A percentile compares a stretch with the other conserved stretches of the same genome.
Conservation (phyloP, 2,113 vertebrate species). For the Odobenus rosmarus region DNA sequence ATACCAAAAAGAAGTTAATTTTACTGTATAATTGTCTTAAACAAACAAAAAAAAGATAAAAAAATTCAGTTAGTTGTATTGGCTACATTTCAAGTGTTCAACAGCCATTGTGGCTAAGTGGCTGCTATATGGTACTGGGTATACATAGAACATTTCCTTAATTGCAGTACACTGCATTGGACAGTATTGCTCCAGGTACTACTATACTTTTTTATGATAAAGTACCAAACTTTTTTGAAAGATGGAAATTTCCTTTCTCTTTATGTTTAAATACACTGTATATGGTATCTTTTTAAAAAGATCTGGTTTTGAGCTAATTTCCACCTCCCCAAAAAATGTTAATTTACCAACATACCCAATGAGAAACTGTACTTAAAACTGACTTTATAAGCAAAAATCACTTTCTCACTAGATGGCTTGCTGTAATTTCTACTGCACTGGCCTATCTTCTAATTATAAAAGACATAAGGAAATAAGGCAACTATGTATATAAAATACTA, state of each 20-base stretch:
- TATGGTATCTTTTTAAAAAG: not conserved
- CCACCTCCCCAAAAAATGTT: not conserved
- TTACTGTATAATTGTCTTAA: not conserved
- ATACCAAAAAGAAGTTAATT: not conserved
- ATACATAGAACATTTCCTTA: not conserved
- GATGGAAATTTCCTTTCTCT: not conserved
- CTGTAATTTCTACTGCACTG: constrained; percentile 19
- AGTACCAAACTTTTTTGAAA: not conserved
- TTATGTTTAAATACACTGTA: constrained; percentile 22
- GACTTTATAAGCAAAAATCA: constrained; percentile 41
- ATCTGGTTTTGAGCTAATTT: not conserved
- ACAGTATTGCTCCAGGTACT: not conserved
- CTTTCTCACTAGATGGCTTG: not conserved
- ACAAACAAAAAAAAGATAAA: not conserved
- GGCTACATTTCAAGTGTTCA: not conserved
- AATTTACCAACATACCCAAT: not conserved
- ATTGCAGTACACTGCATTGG: not conserved
- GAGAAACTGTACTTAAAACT: constrained; percentile 27
- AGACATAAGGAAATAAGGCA: constrained; percentile 26
- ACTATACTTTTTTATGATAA: constrained; percentile 2
- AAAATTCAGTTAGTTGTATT: not conserved
- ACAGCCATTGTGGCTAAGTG: not conserved
- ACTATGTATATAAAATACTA: not conserved
- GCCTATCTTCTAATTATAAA: constrained; percentile 26
- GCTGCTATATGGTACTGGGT: not conserved